Conservation (phyloP, 92 coral and sea anemone genomes). For the Muricea muricata region DNA sequence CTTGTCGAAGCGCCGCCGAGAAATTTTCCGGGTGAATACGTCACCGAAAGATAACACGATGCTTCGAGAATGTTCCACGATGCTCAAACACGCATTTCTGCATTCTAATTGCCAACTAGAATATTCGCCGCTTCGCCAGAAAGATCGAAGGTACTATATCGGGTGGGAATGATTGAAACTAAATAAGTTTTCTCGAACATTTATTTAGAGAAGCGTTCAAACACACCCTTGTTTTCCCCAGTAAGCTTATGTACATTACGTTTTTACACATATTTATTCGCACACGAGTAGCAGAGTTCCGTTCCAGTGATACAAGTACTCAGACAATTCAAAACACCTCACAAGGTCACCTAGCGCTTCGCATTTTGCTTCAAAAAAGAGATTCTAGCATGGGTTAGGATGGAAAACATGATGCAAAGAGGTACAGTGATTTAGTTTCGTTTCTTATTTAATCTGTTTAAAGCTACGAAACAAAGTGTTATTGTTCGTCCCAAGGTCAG, state of each 20-base stretch:
- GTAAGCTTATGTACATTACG: background rate
- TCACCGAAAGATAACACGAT: background rate
- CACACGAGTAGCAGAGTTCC: background rate
- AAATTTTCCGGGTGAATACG: constrained; percentile 5
- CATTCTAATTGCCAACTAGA: background rate
- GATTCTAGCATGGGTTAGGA: background rate
- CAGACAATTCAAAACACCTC: background rate
- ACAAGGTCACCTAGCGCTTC: background rate
- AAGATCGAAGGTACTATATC: background rate
- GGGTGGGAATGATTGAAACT: background rate
- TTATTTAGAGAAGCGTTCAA: background rate
- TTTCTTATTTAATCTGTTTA: background rate
- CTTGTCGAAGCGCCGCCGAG: background rate
- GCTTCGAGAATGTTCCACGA: constrained; percentile 4
- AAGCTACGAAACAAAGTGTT: background rate
- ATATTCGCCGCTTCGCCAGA: constrained; percentile 9
- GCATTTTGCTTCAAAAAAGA: background rate
- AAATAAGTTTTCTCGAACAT: background rate
- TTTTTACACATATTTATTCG: background rate
- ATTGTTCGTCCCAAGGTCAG: background rate
- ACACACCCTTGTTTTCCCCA: background rate
- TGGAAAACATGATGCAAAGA: background rate
- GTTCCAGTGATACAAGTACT: background rate
- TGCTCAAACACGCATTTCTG: constrained; percentile 15
- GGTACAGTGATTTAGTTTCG: background rate